These are phyloP conservation scores for Proisotoma minuta DNA, from an alignment of 2,888 invertebrate genomes.

Conservation along the genomic window DNA sequence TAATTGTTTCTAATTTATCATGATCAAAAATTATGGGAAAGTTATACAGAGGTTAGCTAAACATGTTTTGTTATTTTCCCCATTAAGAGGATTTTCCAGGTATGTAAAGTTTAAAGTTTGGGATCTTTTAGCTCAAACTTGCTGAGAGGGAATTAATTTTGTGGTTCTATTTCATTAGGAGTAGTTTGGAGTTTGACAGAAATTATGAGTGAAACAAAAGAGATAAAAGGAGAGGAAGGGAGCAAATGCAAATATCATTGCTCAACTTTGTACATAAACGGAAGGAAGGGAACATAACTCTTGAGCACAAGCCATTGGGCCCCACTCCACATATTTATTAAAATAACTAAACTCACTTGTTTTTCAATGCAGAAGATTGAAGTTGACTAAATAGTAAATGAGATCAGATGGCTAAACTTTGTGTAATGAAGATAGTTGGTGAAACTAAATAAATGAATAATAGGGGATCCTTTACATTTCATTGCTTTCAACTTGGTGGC, in stretches of 20 bases:
- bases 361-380: not conserved
- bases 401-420: conserved; percentile 3
- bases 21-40: no score
- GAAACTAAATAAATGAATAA: conserved; percentile 15
- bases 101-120: no score
- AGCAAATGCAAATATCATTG: conserved; percentile 4
- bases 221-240: not conserved
- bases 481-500: conserved; percentile 5
- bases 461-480: conserved; percentile 13
- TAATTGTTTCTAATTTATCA: no score
- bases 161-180: not conserved
- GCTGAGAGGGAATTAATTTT: not conserved
- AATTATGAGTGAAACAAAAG: not conserved
- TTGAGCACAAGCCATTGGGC: not conserved
- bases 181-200: not conserved
- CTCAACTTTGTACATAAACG: not conserved
- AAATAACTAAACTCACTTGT: conserved; percentile 1
- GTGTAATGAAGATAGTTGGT: conserved; percentile 10
- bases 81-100: no score
- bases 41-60: no score
- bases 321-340: not conserved
- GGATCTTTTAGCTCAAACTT: no score
- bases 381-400: conserved; percentile 3
- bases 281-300: not conserved
- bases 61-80: no score